phyloP scores from a whole-genome alignment of 1,140 invertebrate genomes.

The Drosophila lacteicornis region DNA sequence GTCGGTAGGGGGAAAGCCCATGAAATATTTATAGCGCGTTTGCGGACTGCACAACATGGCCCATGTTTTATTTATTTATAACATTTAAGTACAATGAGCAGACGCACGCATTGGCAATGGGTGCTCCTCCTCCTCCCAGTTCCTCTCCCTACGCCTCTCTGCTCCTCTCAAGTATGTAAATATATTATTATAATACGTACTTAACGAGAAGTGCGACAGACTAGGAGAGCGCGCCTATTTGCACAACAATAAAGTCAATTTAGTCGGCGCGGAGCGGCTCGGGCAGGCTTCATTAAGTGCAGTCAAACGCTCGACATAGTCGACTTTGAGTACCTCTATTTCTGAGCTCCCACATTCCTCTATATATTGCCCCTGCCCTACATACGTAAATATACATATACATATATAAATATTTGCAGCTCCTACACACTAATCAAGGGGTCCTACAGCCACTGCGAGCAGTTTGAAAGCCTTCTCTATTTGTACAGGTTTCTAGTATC shows the following conservation, averaged over 20 bases:
- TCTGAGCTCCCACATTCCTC: conserved; percentile 7
- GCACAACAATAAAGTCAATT: conserved; percentile 80
- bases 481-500: neutral
- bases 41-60: conserved; percentile 33
- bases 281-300: conserved; percentile 73
- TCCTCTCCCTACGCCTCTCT: neutral
- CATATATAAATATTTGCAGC: conserved; percentile 57
- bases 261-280: conserved; percentile 50
- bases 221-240: conserved; percentile 66
- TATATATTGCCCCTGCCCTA: neutral
- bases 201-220: conserved; percentile 54
- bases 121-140: conserved; percentile 32
- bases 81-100: conserved; percentile 69
- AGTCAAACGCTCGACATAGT: conserved; percentile 69
- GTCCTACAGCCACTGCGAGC: neutral
- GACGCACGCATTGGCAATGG: conserved; percentile 58
- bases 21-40: conserved; percentile 65
- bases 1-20: conserved; percentile 11
- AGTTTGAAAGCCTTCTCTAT: neutral
- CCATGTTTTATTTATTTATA: conserved; percentile 77
- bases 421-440: conserved; percentile 1
- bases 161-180: conserved; percentile 54
- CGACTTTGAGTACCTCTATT: conserved; percentile 30
- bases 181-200: conserved; percentile 79
- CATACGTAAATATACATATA: conserved; percentile 43